Base-by-base conservation (phyloP, 2,113 vertebrate species). In the Oreotrochilus melanogaster region DNA sequence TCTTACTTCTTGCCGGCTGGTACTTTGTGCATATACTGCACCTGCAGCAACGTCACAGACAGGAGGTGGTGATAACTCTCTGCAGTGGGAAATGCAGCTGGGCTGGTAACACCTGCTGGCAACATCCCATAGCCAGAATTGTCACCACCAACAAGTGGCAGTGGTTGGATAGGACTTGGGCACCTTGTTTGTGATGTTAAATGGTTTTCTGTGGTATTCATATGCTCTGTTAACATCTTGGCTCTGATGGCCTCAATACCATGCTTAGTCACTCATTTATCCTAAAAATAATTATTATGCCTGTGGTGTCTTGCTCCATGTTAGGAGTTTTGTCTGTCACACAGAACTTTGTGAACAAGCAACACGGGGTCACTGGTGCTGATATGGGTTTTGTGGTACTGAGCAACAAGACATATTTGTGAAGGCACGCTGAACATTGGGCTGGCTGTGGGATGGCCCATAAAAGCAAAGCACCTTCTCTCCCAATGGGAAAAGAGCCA, bases 391-490 rank as follows among this genome's bases (percentile, higher is more conserved):
- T 48, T 74, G 33, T 42, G 51, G 31, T 42, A 7, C 45, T 64
- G 57, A 79, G 53, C 16, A 37, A 18, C 0, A 0, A 42, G 42
- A 64, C 4, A 0, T 19, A 10, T 5, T 70, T 23, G 6, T 16
- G 23, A 1, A 39, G 35, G n/a, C 51, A 33, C 5, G 48, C 9
- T 57, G 21, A 67, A 67, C 25, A 3, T 0, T 3, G 28, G 58
- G 31, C 54, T 75, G 69, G 28, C 16, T 21, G 39, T 21, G 37
- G 57, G 31, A 30, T 28, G 54, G 54, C 25, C 28, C 4, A 0
- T 15, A 10, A 17, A 51, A 51, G 10, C 4, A 30, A 87, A 57
- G 18, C 39, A 47, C 31, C 19, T 84, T 54, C 27, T n/a, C 27
- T 82, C 48, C 31, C 2, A 0, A 8, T 4, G 45, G 35, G 19